Evolutionary conservation across 2,888 invertebrate species (phyloP), one percentile per base, ranked within the genome.

Genomic region (Caenorhabditis sp.): DNA sequence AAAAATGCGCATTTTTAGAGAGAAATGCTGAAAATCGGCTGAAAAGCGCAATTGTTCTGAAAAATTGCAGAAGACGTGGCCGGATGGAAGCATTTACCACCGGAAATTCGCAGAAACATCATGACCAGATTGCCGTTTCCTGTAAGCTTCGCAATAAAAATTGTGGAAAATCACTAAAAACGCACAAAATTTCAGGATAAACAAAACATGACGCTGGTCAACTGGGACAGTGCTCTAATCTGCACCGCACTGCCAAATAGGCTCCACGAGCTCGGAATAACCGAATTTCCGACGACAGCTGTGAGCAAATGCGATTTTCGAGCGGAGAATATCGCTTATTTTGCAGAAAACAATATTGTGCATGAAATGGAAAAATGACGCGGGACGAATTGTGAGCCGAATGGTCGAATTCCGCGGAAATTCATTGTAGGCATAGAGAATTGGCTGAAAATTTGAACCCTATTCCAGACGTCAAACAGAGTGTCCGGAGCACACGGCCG

Each of bases 121-220:
- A 6, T 76, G 9, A 35, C 26, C 2, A 39, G 45, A 5, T 26
- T 70, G 5, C 53, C 63, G 3, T 76, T 76, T 27, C 56, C 68
- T 4, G 71, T 62, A 20, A 45, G 45, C 45, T 15, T 32, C n/a
- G n/a, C n/a, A n/a, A n/a, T n/a, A n/a, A n/a, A n/a, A n/a, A 32
- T 59, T 59, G 43, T 26, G 55, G n/a, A n/a, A 45, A 65, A 55
- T 65, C 27, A 8, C 2, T 8, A 22, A 24, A 32, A 4, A 7
- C 13, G 7, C 15, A 9, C 9, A 27, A 22, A 45, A 39, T 22
- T 27, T 41, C 41, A 74, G 74, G 77, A 72, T 41, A 77, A 77
- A 22, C 77, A 77, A 30, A 77, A 77, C 22, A 77, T 77, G 77
- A 77, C 56, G 72, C 58, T 77, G n/a, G 72, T 66, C 1, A 61